Evolutionary conservation across 2,888 invertebrate species (phyloP), one percentile per base, ranked within the genome.

Genomic region (Celastrina argiolus): DNA sequence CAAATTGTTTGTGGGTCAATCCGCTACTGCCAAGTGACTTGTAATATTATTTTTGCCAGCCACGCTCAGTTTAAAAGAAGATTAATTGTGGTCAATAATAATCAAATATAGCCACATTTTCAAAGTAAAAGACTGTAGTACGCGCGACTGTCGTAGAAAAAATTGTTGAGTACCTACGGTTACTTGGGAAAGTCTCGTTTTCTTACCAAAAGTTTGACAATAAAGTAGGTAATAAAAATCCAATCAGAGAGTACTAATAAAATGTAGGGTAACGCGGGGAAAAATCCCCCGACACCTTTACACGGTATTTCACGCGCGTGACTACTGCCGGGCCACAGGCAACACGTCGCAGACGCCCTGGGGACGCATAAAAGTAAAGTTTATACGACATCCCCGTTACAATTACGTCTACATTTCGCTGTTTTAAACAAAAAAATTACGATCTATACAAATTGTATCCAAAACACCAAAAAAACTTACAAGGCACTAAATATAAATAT

Each of bases 211-310:
- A 51, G 22, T 51, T 51, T 26, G 22, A 51, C 22, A 51, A 26
- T 51, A 51, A 51, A 51, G 22, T 51, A 22, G 51, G 51, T 51
- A 51, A 26, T 14, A 51, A 51, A 51, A 51, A 51, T 51, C 51
- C 51, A 51, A 51, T 51, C 51, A 26, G 51, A 26, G 22, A 26
- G 51, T 4, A 26, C 51, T 51, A 51, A 22, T 26, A 51, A 51
- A 51, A 51, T 26, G 51, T 26, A 26, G 45, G 8, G n/a, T 22
- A 51, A 51, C 12, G 51, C 14, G 12, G 51, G 51, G 10, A 6
- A 51, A 26, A 22, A 18, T 51, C 51, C 51, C 51, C 18, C 10
- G 45, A 16, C 45, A 16, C 18, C 10, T 31, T 36, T 36, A 14
- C 51, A 14, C 26, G 51, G 22, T 51, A 51, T 51, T 51, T 51